Evolutionary conservation across 1,140 invertebrate species (phyloP), one percentile per base, ranked within the genome.

Genomic region (Caerostris extrusa): DNA sequence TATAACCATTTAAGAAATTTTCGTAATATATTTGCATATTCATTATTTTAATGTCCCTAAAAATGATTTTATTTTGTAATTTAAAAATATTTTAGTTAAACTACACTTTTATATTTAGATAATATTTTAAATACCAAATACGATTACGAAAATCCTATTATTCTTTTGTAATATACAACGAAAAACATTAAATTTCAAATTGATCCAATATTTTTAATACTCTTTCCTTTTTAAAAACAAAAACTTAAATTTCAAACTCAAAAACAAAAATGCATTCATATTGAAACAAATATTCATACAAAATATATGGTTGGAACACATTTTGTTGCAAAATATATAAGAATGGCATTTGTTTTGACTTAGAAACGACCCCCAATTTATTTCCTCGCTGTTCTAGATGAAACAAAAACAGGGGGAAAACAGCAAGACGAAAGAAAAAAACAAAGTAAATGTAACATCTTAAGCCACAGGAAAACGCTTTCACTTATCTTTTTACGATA

Each of bases 401-500:
- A 85, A 85, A 77, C 34, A 85, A 85, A 85, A 85, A 7, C 14
- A 58, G n/a, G 56, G 58, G 14, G 57, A 8, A 83, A 5, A 14
- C 17, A 34, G 12, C 12, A 60, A 19, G 53, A 53, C 71, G 19
- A 77, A 85, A 19, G 57, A 19, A n/a, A 57, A 85, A 60, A 7
- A 85, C 19, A 85, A 85, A 77, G 53, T 77, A 77, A 77, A 57
- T 58, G n/a, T 58, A 57, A 60, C 83, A 57, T 85, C 83, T 85
- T 85, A 85, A 85, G 56, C 83, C 83, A 60, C 83, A 85, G 83
- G n/a, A 60, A 85, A 85, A 57, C n/a, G 56, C 83, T 58, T 85
- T 85, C 83, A 19, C n/a, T 85, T 34, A 85, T 85, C 57, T 58
- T 85, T 60, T 85, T 60, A 77, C 3, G 71, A 56, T 85, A 85